Conservation (phyloP, 2,797 vertebrate species). For the Erethizon dorsatum region DNA sequence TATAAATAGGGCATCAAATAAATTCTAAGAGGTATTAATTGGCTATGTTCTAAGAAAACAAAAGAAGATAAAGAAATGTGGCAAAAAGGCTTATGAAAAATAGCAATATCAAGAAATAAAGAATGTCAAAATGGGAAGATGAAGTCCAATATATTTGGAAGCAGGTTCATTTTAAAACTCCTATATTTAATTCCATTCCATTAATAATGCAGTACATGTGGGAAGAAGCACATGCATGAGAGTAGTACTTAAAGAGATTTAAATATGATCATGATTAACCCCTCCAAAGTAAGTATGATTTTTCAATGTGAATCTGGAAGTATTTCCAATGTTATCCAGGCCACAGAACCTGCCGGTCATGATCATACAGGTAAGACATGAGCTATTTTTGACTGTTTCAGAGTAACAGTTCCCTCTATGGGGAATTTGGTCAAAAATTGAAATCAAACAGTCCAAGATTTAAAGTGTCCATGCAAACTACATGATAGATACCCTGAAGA, state of each 20-base stretch:
- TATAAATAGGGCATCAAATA: conserved; percentile 48
- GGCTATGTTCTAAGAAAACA: conserved; percentile 26
- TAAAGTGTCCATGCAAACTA: background rate
- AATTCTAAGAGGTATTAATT: conserved; percentile 56
- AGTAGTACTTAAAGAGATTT: conserved; percentile 79
- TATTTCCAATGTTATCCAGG: background rate
- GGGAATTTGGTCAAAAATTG: background rate
- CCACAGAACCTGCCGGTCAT: background rate
- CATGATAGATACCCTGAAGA: background rate
- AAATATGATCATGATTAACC: conserved; percentile 76
- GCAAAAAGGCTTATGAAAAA: conserved; percentile 61
- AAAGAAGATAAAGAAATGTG: conserved; percentile 49
- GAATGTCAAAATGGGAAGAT: conserved; percentile 71
- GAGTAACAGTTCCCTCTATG: background rate
- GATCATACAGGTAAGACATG: background rate
- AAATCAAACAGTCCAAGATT: background rate
- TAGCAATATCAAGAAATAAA: conserved; percentile 77
- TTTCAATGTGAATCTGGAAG: conserved; percentile 33
- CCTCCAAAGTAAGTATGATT: conserved; percentile 68
- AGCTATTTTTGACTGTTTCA: background rate
- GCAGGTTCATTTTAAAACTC: conserved; percentile 81
- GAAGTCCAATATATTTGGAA: conserved; percentile 85
- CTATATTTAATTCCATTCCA: conserved; percentile 82
- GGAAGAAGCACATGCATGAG: conserved; percentile 75
- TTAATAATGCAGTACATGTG: conserved; percentile 83